phyloP scores from a whole-genome alignment of 92 coral and sea anemone species.

The Umimayanthus chanpuru region DNA sequence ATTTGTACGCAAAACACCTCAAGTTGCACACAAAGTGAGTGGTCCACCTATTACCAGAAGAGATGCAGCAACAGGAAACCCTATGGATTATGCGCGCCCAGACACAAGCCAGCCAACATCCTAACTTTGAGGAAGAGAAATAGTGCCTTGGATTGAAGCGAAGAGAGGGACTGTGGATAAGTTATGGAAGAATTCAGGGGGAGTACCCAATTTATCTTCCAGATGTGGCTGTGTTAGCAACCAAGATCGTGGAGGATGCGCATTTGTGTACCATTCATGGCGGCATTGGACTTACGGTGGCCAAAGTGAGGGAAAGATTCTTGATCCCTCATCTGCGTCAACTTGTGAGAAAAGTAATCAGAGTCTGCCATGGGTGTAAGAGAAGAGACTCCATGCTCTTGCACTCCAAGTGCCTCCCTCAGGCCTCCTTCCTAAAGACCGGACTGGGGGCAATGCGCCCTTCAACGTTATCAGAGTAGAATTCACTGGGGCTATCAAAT shows the following conservation, averaged over 20 bases:
- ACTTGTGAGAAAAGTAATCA: not conserved
- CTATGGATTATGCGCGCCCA: not conserved
- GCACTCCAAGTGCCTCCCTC: not conserved
- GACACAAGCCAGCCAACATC: too few relatives aligned
- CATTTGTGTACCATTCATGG: not conserved
- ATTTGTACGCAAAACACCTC: too few relatives aligned
- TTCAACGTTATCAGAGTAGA: not conserved
- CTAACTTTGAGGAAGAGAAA: not conserved
- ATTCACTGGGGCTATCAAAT: not conserved
- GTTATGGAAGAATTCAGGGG: slow-evolving; percentile 2
- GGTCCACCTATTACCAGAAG: slow-evolving; percentile 10
- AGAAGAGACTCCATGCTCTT: slow-evolving; percentile 9
- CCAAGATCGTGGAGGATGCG: not conserved
- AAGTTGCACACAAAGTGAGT: not conserved
- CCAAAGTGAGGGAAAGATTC: not conserved
- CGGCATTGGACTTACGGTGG: not conserved
- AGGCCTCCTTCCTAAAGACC: not conserved
- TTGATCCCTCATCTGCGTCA: not conserved
- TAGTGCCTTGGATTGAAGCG: not conserved
- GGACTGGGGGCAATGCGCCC: slow-evolving; percentile 14
- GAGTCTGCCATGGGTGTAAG: not conserved
- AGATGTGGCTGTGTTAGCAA: not conserved
- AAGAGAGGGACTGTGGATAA: not conserved
- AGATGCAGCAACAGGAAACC: not conserved
- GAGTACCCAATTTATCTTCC: not conserved